Conservation (phyloP, 2,113 vertebrate species). For the Trichomycterus rosablanca region DNA sequence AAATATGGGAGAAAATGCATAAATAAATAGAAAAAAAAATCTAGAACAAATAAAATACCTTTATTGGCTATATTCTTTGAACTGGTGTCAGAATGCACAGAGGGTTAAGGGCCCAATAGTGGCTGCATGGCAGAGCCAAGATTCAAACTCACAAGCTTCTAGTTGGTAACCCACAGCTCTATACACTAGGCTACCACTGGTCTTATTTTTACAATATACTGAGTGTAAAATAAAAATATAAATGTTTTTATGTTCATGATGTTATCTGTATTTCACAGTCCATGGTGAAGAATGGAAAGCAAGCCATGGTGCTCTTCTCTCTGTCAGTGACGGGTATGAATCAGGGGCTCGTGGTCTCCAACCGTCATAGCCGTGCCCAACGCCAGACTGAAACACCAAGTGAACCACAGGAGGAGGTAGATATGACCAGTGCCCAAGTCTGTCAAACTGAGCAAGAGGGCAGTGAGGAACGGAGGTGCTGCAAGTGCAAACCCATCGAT, state of each 20-base stretch:
- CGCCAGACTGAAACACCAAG: slow-evolving; percentile 57
- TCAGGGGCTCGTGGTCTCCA: slow-evolving; percentile 80
- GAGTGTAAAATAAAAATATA: neutral
- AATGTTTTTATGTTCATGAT: neutral
- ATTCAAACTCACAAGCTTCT: too few species aligned
- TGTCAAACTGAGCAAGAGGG: slow-evolving; percentile 43
- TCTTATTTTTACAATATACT: too few species aligned
- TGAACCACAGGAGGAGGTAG: slow-evolving; percentile 68
- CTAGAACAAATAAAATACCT: too few species aligned
- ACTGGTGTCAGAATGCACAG: too few species aligned
- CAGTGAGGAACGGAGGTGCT: slow-evolving; percentile 67
- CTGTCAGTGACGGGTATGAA: slow-evolving; percentile 88
- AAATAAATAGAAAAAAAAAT: too few species aligned
- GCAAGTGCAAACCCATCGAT: slow-evolving; percentile 88
- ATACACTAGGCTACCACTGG: too few species aligned
- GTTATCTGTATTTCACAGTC: slow-evolving; percentile 61
- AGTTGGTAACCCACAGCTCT: too few species aligned
- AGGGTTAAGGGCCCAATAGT: too few species aligned
- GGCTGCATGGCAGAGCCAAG: too few species aligned
- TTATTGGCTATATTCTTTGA: too few species aligned
- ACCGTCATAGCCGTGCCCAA: slow-evolving; percentile 68
- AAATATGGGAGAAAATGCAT: too few species aligned
- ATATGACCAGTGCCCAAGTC: slow-evolving; percentile 52
- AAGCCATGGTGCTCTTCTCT: slow-evolving; percentile 92
- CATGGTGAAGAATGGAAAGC: slow-evolving; percentile 83